These are phyloP conservation scores for Tridacna crocea DNA, from an alignment of 2,888 invertebrate species.

Conservation along the genomic window DNA sequence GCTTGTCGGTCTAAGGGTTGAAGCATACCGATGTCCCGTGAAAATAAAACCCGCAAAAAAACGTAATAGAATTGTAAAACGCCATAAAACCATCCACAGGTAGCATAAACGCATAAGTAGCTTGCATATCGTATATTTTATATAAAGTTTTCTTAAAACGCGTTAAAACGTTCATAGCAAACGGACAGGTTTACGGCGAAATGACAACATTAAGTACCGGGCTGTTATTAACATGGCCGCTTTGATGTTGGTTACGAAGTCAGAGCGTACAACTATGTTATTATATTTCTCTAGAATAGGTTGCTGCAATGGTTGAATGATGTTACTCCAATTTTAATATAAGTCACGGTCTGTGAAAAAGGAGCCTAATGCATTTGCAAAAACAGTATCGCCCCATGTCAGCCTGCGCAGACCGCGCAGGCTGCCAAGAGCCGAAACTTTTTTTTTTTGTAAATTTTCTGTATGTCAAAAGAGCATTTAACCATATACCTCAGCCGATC, in stretches of 20 bases:
- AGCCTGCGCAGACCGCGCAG: no score
- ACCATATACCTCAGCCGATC: no score
- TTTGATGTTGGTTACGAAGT: slow-evolving; percentile 8
- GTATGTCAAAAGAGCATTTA: no score
- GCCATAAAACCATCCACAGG: slow-evolving; percentile 15
- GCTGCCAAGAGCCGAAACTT: no score
- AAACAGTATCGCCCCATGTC: no score
- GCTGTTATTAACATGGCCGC: slow-evolving; percentile 9
- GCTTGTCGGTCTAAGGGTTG: no score
- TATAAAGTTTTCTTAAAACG: slow-evolving; percentile 12
- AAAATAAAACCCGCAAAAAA: no score
- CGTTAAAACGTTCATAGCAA: slow-evolving; percentile 4
- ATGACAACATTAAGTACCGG: neutral
- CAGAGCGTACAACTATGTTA: slow-evolving; percentile 11
- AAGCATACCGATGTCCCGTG: no score
- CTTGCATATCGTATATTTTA: slow-evolving; percentile 18
- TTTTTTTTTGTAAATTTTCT: no score
- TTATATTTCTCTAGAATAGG: slow-evolving; percentile 20
- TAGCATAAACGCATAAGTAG: slow-evolving; percentile 18
- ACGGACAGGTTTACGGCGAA: slow-evolving; percentile 4
- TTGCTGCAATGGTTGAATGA: neutral
- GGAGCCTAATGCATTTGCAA: no score
- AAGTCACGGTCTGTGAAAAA: no score
- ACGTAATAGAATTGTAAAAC: slow-evolving; percentile 14
- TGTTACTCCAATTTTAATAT: no score